Evolutionary conservation across 2,888 invertebrate genomes (phyloP).

Genomic region (Melinaea marsaeus): DNA sequence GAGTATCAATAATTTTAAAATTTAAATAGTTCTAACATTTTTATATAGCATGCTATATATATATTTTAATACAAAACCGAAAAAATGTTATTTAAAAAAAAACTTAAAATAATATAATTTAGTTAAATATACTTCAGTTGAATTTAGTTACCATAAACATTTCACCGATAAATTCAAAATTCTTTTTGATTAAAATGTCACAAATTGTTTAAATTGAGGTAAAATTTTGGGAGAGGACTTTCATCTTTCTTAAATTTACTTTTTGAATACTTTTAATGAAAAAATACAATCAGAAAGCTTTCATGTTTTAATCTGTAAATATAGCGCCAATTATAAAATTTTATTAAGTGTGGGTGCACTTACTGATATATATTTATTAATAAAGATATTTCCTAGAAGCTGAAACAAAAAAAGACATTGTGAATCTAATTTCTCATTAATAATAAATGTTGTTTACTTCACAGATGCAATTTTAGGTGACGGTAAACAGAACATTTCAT

Average conservation of each 20-base stretch:
- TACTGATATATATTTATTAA: neutral
- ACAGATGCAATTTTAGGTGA: conserved; percentile 35
- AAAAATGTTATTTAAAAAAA: too few species aligned
- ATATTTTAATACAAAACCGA: too few species aligned
- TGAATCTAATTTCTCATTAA: conserved; percentile 25
- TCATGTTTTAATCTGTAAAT: neutral
- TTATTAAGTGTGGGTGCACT: neutral
- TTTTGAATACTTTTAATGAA: conserved; percentile 30
- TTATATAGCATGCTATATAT: too few species aligned
- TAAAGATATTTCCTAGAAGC: neutral
- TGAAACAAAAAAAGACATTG: conserved; percentile 7
- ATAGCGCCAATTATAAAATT: neutral
- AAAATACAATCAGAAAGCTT: conserved; percentile 9
- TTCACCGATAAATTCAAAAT: conserved; percentile 4
- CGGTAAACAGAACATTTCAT: conserved; percentile 31
- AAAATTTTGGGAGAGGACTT: conserved; percentile 31
- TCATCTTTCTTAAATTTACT: conserved; percentile 29
- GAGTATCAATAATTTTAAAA: too few species aligned
- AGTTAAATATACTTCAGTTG: too few species aligned
- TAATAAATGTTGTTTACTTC: conserved; percentile 32
- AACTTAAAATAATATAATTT: too few species aligned
- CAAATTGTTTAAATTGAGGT: conserved; percentile 40
- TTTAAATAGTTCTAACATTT: too few species aligned
- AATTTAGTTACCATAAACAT: too few species aligned
- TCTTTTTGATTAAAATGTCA: conserved; percentile 34